Evolutionary conservation across 2,888 invertebrate species (phyloP).

Genomic region (Dexiosoma caninum): DNA sequence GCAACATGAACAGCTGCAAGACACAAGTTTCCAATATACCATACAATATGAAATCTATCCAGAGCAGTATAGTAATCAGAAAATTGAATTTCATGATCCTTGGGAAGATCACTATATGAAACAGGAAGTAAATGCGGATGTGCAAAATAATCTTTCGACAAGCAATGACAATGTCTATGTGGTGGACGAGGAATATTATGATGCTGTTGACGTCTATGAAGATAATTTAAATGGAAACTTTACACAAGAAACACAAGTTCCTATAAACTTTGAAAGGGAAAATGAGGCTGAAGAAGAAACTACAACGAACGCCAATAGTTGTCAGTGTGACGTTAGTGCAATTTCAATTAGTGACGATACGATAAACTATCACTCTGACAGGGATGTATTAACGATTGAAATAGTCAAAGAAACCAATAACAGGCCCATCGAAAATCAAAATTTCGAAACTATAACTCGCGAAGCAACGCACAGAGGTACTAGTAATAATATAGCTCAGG

Average conservation of each 20-base stretch:
- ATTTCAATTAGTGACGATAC: constrained; percentile 16
- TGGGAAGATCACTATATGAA: constrained; percentile 85
- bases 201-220: not conserved
- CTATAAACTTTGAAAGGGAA: constrained; percentile 1
- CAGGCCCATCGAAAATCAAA: not conserved
- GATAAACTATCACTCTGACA: constrained; percentile 10
- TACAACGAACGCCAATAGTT: not conserved
- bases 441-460: not conserved
- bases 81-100: constrained; percentile 81
- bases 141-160: not conserved
- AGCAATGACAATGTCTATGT: not conserved
- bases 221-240: not conserved
- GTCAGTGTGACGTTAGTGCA: not conserved
- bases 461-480: not conserved
- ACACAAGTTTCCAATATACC: constrained; percentile 35
- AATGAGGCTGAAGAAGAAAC: constrained; percentile 18
- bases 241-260: not conserved
- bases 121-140: constrained; percentile 67
- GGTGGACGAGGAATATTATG: not conserved
- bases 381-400: not conserved
- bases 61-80: constrained; percentile 63
- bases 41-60: constrained; percentile 47
- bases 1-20: constrained; percentile 44
- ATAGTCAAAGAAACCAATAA: not conserved
- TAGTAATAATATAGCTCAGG: not conserved